Conservation (phyloP, 37 sponge, comb jelly and placozoan genomes). For the Chondrilla cf. caribensis region DNA sequence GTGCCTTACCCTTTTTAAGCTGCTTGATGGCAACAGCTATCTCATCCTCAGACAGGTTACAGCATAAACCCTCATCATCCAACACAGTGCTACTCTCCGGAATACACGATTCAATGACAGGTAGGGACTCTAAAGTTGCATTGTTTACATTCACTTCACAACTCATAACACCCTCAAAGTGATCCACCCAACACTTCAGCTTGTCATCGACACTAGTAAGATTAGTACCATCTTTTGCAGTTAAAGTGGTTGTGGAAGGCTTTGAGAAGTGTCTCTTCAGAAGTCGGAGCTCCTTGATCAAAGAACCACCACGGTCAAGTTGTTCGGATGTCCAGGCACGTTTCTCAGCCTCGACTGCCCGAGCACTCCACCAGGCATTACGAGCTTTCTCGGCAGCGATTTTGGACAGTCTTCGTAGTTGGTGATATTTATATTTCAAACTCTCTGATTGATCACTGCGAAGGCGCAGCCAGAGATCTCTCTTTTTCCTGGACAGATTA, state of each 20-base stretch:
- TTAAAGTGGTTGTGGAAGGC: background rate
- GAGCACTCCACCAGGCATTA: background rate
- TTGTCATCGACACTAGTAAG: background rate
- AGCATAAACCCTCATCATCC: background rate
- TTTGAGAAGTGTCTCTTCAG: slow-evolving; percentile 10
- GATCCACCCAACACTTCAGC: background rate
- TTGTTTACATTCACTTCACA: background rate
- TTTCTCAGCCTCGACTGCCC: background rate
- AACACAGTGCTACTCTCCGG: background rate
- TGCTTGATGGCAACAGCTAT: background rate
- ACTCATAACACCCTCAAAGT: background rate
- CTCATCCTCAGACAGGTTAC: background rate
- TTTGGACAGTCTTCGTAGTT: background rate
- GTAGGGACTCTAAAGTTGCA: background rate
- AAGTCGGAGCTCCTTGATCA: slow-evolving; percentile 13
- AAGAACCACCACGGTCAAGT: background rate
- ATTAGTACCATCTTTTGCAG: background rate
- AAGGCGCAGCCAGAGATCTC: background rate
- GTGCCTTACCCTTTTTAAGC: background rate
- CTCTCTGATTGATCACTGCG: too few relatives aligned
- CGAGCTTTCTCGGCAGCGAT: background rate
- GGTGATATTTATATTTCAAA: background rate
- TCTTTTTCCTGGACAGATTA: slow-evolving; percentile 11
- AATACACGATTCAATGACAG: background rate
- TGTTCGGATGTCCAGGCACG: background rate